Conservation (phyloP, 2,113 vertebrate species). For the Ranitomeya imitator region DNA sequence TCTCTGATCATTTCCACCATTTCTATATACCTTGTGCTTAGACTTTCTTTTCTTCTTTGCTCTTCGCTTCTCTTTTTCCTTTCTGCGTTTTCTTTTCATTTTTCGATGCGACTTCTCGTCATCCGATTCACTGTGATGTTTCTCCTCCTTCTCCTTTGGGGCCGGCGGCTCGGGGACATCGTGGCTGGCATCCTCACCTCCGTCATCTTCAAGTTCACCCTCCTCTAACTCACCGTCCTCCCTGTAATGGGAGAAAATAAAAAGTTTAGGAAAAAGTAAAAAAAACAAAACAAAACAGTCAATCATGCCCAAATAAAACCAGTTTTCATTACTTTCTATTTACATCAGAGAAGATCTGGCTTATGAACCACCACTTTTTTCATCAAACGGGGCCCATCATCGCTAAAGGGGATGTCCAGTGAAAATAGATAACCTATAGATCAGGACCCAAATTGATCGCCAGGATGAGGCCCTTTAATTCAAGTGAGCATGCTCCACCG, state of each 20-base stretch:
- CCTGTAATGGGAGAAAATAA: constrained; percentile 60
- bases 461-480: too few species aligned
- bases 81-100: constrained; percentile 87
- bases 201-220: constrained; percentile 91
- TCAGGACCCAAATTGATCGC: too few species aligned
- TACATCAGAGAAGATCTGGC: too few species aligned
- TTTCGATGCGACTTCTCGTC: constrained; percentile 86
- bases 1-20: too few species aligned
- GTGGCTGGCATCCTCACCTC: constrained; percentile 75
- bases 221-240: constrained; percentile 95
- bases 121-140: constrained; percentile 80
- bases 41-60: constrained; percentile 87
- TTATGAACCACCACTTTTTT: too few species aligned
- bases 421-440: too few species aligned
- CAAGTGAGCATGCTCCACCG: too few species aligned
- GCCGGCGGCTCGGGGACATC: constrained; percentile 61
- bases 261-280: constrained; percentile 28
- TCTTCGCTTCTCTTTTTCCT: constrained; percentile 85
- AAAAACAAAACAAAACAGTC: background rate
- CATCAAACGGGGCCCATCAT: too few species aligned
- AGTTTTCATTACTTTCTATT: too few species aligned
- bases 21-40: constrained; percentile 83
- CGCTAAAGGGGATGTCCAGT: too few species aligned
- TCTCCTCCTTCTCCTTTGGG: constrained; percentile 78
- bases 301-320: background rate